These are phyloP conservation scores for Promerops cafer DNA, from an alignment of 2,113 vertebrate species.

Conservation along the genomic window DNA sequence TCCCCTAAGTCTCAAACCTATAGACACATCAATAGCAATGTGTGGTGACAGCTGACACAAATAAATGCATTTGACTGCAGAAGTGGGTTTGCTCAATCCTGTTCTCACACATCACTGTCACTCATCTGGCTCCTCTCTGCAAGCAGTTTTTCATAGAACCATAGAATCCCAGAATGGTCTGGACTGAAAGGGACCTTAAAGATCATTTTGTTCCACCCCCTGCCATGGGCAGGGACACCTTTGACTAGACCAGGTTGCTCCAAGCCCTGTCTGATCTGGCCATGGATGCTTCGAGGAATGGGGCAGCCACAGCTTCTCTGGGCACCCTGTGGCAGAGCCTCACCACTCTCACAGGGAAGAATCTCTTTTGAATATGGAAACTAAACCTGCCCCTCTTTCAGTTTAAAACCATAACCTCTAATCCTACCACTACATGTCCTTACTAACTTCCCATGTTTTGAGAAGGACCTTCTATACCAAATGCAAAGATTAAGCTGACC, in stretches of 20 bases:
- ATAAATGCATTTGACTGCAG: background rate
- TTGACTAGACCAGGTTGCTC: background rate
- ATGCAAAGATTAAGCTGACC: background rate
- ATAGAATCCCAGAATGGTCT: background rate
- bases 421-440: background rate
- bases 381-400: background rate
- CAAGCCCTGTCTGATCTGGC: accelerated
- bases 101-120: background rate
- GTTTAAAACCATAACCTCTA: background rate
- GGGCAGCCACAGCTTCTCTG: background rate
- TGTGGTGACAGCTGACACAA: background rate
- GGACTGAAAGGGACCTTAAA: background rate
- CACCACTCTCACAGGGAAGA: background rate
- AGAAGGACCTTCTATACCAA: background rate
- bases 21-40: accelerated
- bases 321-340: background rate
- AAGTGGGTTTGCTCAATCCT: background rate
- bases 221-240: background rate
- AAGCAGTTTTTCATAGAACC: background rate
- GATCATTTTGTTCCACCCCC: background rate
- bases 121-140: background rate
- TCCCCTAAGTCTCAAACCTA: background rate
- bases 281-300: accelerated
- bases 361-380: background rate
- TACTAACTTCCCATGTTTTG: background rate